Evolutionary conservation across 2,797 vertebrate species (phyloP), one percentile per base, ranked within the genome.

Genomic region (Benthosema pterotum): DNA sequence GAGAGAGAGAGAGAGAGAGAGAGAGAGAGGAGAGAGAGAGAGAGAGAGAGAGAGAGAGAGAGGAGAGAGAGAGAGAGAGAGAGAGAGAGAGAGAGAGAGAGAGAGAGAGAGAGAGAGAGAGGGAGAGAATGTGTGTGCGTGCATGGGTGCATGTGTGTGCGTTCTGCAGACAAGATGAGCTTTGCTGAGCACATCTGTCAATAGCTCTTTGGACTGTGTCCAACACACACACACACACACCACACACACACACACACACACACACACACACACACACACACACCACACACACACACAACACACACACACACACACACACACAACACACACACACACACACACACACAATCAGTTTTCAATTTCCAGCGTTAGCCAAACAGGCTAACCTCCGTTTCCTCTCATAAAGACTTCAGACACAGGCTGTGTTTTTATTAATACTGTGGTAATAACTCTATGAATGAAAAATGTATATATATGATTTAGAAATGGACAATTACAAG

Each of bases 181-280:
- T 68, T 70, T 72, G 62, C 75, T 74, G 70, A 80, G 63, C 84
- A 79, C 70, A 88, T 84, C 84, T 85, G 82, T 88, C 83, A 85
- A 72, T 76, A 75, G 78, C 78, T 80, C 75, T 83, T 77, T 84
- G 82, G 83, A 82, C 3, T 69, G 59, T 67, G 69, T 72, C 83
- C 79, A 85, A 80, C 75, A 4, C 12, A 12, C 13, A 15, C 12
- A 6, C 46, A 14, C 46, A 13, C 1, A 13, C 14, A 5, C 12
- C 12, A 11, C 42, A 43, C 11, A 43, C 32, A 58, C 69, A 78
- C 57, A 67, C 65, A 32, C 45, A 51, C 16, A 57, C 18, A 38
- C 18, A 18, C 42, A n/a, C 19, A 43, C 19, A 38, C 0, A 16
- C 48, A 43, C 16, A 47, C 5, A n/a, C 13, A 28, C 51, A 7